phyloP scores from a whole-genome alignment of 2,797 vertebrate species.

The Dendrocincla tyrannina region DNA sequence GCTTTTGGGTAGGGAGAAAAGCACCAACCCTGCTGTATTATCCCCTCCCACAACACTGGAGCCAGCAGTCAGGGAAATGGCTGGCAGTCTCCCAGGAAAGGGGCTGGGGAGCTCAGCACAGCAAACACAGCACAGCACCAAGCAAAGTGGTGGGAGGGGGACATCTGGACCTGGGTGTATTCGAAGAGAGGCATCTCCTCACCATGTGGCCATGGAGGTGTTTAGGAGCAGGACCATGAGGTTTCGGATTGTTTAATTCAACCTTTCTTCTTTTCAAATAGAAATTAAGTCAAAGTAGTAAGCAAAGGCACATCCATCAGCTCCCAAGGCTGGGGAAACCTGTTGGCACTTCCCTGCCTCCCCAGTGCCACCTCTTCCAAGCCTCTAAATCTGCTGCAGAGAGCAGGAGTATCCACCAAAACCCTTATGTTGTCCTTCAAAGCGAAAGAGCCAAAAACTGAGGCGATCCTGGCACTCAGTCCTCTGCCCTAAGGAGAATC shows the following conservation, averaged over 20 bases:
- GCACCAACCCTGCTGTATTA: background rate
- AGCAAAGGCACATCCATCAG: rapidly evolving
- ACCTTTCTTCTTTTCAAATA: background rate
- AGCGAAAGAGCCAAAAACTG: background rate
- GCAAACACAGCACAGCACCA: background rate
- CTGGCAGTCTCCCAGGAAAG: background rate
- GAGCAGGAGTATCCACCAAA: background rate
- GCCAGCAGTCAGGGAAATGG: rapidly evolving
- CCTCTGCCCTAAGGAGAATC: background rate
- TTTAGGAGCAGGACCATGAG: background rate
- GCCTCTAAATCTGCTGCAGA: background rate
- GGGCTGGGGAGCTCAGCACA: rapidly evolving
- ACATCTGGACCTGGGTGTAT: rapidly evolving
- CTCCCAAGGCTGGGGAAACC: background rate
- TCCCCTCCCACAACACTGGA: background rate
- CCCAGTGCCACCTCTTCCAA: background rate
- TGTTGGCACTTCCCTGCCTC: background rate
- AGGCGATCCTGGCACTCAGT: rapidly evolving
- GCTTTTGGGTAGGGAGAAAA: background rate
- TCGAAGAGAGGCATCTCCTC: background rate
- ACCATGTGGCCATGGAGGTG: background rate
- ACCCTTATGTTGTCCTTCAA: background rate
- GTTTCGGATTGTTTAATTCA: background rate
- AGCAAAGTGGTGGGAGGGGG: background rate
- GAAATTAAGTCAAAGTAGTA: background rate